These are phyloP conservation scores for Acrocephalus scirpaceus DNA, from an alignment of 2,797 vertebrate species.

Conservation along the genomic window DNA sequence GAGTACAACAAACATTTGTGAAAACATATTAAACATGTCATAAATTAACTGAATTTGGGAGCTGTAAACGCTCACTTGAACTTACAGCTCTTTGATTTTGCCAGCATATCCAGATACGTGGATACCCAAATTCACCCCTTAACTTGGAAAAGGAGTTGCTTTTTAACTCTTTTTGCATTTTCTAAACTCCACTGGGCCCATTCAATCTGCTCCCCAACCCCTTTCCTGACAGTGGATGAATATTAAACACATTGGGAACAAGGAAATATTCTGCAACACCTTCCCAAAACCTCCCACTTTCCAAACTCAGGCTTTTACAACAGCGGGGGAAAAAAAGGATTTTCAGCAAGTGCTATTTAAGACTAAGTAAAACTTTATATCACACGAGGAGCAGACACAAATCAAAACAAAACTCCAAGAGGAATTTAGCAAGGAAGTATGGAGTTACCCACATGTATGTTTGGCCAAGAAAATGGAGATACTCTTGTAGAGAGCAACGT, in stretches of 20 bases:
- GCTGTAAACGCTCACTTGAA: slow-evolving; percentile 61
- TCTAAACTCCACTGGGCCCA: not conserved
- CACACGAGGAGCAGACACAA: not conserved
- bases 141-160: not conserved
- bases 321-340: accelerated
- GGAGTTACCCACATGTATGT: not conserved
- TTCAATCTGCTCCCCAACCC: not conserved
- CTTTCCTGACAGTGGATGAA: not conserved
- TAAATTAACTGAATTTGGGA: slow-evolving; percentile 71
- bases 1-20: slow-evolving; percentile 78
- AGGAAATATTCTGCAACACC: not conserved
- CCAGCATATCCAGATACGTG: not conserved
- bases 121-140: not conserved
- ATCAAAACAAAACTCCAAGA: slow-evolving; percentile 4
- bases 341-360: not conserved
- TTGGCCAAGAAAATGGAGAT: not conserved
- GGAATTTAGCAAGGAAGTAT: slow-evolving; percentile 33
- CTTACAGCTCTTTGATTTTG: slow-evolving; percentile 48
- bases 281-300: not conserved
- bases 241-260: not conserved
- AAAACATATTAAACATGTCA: slow-evolving; percentile 74
- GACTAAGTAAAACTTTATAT: not conserved
- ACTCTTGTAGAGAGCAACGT: not conserved
- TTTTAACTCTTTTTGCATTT: slow-evolving; percentile 17
- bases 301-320: not conserved